A percentile compares a stretch with the other conserved stretches of the same genome.
Evolutionary conservation across 2,888 invertebrate species (phyloP).

Genomic region (Pyralis farinalis): DNA sequence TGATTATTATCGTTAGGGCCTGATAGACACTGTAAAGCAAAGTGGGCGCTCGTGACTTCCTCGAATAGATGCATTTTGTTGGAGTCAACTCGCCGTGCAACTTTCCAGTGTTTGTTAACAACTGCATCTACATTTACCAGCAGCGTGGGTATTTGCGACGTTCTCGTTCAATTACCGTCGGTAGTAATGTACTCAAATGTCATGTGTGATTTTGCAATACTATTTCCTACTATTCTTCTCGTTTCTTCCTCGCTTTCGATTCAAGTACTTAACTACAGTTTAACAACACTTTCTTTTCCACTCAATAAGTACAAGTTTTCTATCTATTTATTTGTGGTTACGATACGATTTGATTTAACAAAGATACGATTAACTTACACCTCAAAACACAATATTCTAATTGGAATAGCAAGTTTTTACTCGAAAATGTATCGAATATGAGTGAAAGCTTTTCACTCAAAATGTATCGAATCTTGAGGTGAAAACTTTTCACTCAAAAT

Average conservation of each 20-base stretch:
- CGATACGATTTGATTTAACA: too few species aligned
- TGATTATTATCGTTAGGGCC: constrained; percentile 37
- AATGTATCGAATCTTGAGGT: too few species aligned
- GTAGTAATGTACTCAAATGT: constrained; percentile 25
- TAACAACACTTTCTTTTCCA: neutral
- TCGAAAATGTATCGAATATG: too few species aligned
- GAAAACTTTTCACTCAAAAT: too few species aligned
- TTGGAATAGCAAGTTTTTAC: too few species aligned
- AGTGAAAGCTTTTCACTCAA: too few species aligned
- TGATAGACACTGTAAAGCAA: constrained; percentile 44
- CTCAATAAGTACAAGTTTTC: too few species aligned
- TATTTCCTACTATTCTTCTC: constrained; percentile 12
- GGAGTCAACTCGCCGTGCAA: constrained; percentile 51
- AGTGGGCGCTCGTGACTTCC: constrained; percentile 65
- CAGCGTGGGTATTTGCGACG: constrained; percentile 22
- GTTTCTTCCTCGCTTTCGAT: constrained; percentile 8
- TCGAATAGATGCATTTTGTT: constrained; percentile 52
- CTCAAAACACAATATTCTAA: too few species aligned
- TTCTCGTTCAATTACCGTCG: constrained; percentile 33
- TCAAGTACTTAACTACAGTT: neutral
- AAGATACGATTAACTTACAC: too few species aligned
- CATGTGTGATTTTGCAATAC: constrained; percentile 20
- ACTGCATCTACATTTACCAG: constrained; percentile 16
- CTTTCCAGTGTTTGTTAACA: constrained; percentile 62
- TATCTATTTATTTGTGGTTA: too few species aligned